Base-by-base conservation (phyloP, 2,888 invertebrate genomes). In the Xylophagus ater region DNA sequence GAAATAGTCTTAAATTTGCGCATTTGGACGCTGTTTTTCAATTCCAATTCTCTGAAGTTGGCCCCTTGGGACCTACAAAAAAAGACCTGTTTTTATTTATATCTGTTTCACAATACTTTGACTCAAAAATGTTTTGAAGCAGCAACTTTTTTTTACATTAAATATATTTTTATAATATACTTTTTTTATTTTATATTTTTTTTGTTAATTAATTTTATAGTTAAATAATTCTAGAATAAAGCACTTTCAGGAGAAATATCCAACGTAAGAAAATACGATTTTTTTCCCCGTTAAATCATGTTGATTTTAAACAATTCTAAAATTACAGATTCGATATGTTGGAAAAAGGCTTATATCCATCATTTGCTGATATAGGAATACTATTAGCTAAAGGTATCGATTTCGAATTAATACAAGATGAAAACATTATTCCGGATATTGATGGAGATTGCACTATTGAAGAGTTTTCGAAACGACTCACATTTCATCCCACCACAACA, bases 311-410 rank as follows among this genome's bases (percentile, higher is more conserved):
- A 7, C 6, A 21, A 10, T 30, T 37, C 10, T 15, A 13, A 37
- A 28, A 28, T 41, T 45, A 13, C 37, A 46, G 46, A 40, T 57
- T 57, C 46, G 48, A 53, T 29, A 56, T 55, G 54, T 46, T 57
- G 42, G 57, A 57, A 47, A 43, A 36, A 6, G 57, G 56, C 2
- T 51, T 53, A 44, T 57, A 56, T 51, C 56, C 57, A 13, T 49
- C 51, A 17, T 52, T 55, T 38, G 26, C 23, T 15, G 55, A 57
- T 39, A 43, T 57, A 36, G 44, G 51, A 12, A 36, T 41, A 18
- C 41, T 48, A 28, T 33, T 48, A 38, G 40, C 46, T 8, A 46
- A 49, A 25, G 53, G 54, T 14, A 52, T 56, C 37, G 53, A 56
- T 38, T 54, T 53, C 42, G 55, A 57, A 31, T 23, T 15, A 9